Evolutionary conservation across 2,888 invertebrate genomes (phyloP).

Genomic region (Sesamia inferens): DNA sequence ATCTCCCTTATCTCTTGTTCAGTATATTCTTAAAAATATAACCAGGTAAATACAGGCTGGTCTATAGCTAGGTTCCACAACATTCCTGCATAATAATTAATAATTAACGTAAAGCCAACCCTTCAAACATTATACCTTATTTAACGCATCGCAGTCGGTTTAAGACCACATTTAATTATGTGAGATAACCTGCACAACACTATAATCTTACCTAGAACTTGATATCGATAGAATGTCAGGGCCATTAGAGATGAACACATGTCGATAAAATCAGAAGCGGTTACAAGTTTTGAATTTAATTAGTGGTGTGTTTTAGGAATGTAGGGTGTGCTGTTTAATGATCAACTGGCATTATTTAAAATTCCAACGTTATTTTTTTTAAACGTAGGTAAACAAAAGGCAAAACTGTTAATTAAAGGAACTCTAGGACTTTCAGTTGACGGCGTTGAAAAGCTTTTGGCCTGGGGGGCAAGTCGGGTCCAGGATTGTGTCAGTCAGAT

Average conservation of each 20-base stretch:
- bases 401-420: not conserved
- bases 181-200: slow-evolving; percentile 44
- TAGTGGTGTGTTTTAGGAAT: slow-evolving; percentile 21
- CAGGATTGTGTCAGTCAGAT: no score
- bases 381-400: not conserved
- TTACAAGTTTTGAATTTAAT: slow-evolving; percentile 46
- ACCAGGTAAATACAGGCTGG: not conserved
- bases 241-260: slow-evolving; percentile 55
- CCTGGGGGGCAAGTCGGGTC: no score
- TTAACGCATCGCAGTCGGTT: slow-evolving; percentile 27
- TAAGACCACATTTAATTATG: slow-evolving; percentile 41
- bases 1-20: no score
- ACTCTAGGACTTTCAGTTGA: not conserved
- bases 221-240: slow-evolving; percentile 57
- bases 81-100: slow-evolving; percentile 24
- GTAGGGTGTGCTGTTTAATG: slow-evolving; percentile 14
- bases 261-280: slow-evolving; percentile 55
- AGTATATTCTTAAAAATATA: not conserved
- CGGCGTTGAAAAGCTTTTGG: no score
- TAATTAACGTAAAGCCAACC: slow-evolving; percentile 13
- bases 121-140: slow-evolving; percentile 34
- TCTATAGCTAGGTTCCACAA: not conserved
- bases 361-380: not conserved
- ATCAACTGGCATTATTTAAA: not conserved
- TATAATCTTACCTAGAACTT: slow-evolving; percentile 37